These are phyloP conservation scores for Bufo bufo DNA, from an alignment of 2,113 vertebrate species.

Conservation along the genomic window DNA sequence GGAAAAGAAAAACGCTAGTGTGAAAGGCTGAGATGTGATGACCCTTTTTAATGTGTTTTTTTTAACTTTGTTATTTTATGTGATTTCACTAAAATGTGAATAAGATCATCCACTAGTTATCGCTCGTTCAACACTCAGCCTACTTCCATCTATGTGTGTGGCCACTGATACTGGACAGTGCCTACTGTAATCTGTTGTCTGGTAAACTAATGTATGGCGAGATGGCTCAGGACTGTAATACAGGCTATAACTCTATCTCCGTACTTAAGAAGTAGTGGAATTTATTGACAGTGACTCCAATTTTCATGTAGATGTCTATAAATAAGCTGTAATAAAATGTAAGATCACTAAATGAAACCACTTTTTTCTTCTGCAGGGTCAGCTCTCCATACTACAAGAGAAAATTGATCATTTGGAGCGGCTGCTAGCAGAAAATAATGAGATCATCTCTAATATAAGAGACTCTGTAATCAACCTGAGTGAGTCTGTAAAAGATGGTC, in stretches of 20 bases:
- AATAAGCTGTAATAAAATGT: no score
- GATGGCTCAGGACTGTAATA: not conserved
- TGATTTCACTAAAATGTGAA: no score
- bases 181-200: not conserved
- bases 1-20: no score
- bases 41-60: no score
- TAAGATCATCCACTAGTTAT: no score
- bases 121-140: no score
- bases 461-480: conserved; percentile 84
- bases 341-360: no score
- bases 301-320: not conserved
- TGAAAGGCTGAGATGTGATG: no score
- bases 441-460: conserved; percentile 86
- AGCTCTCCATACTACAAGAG: conserved; percentile 85
- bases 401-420: conserved; percentile 91
- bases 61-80: no score
- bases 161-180: no score
- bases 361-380: conserved; percentile 73
- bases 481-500: conserved; percentile 77
- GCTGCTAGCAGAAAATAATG: conserved; percentile 88
- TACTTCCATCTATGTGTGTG: no score
- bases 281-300: not conserved
- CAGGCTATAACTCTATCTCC: not conserved
- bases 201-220: not conserved
- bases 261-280: not conserved